Percentiles rank a stretch among this genome's conserved stretches.
Evolutionary conservation across 1,140 invertebrate species (phyloP).

Genomic region (Pectinophora gossypiella): DNA sequence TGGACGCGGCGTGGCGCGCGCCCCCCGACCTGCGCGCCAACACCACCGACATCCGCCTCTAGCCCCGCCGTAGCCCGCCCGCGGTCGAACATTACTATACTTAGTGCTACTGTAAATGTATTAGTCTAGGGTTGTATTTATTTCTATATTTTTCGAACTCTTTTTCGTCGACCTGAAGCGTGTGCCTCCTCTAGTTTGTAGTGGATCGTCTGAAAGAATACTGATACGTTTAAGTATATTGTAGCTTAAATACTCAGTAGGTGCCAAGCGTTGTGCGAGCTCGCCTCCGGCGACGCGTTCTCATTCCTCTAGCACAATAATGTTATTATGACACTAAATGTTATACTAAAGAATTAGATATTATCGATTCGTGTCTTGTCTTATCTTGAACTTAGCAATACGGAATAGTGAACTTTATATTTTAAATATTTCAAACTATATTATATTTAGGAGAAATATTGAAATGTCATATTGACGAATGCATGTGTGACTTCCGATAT

Average conservation of each 20-base stretch:
- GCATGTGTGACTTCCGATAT: background rate
- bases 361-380: constrained; percentile 45
- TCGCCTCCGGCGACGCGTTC: constrained; percentile 31
- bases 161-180: constrained; percentile 61
- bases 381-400: constrained; percentile 47
- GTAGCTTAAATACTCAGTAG: constrained; percentile 65
- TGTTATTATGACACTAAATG: constrained; percentile 13
- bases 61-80: constrained; percentile 10
- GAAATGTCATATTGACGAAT: background rate
- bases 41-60: constrained; percentile 53
- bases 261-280: constrained; percentile 57
- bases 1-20: constrained; percentile 4
- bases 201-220: constrained; percentile 46
- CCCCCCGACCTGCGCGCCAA: constrained; percentile 25
- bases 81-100: background rate
- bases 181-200: constrained; percentile 63
- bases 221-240: constrained; percentile 43
- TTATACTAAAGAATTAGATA: constrained; percentile 10
- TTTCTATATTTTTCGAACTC: constrained; percentile 63
- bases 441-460: background rate
- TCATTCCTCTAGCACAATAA: constrained; percentile 65
- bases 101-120: constrained; percentile 28
- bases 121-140: constrained; percentile 53
- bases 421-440: constrained; percentile 19
- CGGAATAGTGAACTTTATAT: constrained; percentile 48